phyloP scores from a whole-genome alignment of 1,140 invertebrate species.

The Dolichoris vasculosae region DNA sequence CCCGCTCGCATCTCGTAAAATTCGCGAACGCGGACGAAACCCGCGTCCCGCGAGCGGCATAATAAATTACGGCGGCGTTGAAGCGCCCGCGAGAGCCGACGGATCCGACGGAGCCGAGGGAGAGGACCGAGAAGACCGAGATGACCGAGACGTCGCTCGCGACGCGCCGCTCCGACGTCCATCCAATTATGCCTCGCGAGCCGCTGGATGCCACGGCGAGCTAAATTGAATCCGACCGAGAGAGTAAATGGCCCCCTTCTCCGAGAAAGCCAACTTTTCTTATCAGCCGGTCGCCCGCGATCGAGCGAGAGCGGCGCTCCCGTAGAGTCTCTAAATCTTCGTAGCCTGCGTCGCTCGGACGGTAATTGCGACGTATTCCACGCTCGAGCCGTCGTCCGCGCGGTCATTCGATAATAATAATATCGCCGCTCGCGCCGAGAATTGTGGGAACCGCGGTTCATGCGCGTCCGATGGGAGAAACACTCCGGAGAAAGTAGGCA shows the following conservation, averaged over 20 bases:
- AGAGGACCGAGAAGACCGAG: no score
- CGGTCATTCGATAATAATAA: background rate
- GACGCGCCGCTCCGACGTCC: background rate
- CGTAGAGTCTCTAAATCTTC: background rate
- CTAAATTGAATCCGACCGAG: conserved; percentile 70
- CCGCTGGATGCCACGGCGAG: conserved; percentile 57
- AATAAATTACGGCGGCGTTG: conserved; percentile 39
- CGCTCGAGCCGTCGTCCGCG: no score
- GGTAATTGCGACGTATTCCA: background rate
- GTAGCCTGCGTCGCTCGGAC: background rate
- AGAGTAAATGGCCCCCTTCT: conserved; percentile 65
- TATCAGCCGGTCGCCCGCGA: background rate
- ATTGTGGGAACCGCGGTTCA: background rate
- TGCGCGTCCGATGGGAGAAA: background rate
- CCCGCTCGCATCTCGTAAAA: conserved; percentile 18
- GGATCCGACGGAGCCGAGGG: conserved; percentile 43
- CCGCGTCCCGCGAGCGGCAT: no score
- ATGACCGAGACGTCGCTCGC: no score
- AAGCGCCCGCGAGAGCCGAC: conserved; percentile 35
- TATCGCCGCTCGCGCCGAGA: background rate
- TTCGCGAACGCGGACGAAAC: background rate
- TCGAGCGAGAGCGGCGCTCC: no score
- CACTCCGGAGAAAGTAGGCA: background rate
- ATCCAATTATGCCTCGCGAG: conserved; percentile 68
- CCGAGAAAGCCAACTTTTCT: background rate